Evolutionary conservation across 2,888 invertebrate species (phyloP).

Genomic region (Drosophila gaucha): DNA sequence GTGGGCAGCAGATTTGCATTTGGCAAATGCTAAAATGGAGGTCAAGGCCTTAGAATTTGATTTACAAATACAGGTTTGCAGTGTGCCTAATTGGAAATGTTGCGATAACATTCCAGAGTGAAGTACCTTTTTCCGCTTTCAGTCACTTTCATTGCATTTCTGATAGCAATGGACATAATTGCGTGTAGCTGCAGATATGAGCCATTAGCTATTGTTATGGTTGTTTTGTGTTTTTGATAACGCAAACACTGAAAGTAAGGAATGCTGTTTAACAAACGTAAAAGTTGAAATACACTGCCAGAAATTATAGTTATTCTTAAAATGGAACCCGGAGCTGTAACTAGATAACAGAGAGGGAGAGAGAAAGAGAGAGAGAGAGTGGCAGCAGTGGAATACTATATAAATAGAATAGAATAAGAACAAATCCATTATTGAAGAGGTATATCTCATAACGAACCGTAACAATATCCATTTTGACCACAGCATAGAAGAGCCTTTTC

Average conservation of each 20-base stretch:
- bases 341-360: no score
- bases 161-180: constrained; percentile 30
- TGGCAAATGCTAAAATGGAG: constrained; percentile 28
- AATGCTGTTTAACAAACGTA: not conserved
- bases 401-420: constrained; percentile 1
- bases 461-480: constrained; percentile 18
- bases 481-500: constrained; percentile 41
- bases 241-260: not conserved
- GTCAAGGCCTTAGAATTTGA: constrained; percentile 42
- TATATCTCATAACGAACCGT: constrained; percentile 17
- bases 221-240: constrained; percentile 32
- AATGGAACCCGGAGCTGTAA: not conserved
- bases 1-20: constrained; percentile 51
- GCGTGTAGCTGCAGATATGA: constrained; percentile 22
- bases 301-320: not conserved
- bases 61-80: constrained; percentile 5
- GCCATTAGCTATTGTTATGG: constrained; percentile 28
- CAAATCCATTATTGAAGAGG: constrained; percentile 4
- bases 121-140: constrained; percentile 1
- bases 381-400: not conserved
- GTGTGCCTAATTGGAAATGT: not conserved
- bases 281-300: not conserved
- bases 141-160: constrained; percentile 31
- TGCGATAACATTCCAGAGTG: constrained; percentile 20
- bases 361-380: no score